These are phyloP conservation scores for Megalops cyprinoides DNA, from an alignment of 2,797 vertebrate species.

Conservation along the genomic window DNA sequence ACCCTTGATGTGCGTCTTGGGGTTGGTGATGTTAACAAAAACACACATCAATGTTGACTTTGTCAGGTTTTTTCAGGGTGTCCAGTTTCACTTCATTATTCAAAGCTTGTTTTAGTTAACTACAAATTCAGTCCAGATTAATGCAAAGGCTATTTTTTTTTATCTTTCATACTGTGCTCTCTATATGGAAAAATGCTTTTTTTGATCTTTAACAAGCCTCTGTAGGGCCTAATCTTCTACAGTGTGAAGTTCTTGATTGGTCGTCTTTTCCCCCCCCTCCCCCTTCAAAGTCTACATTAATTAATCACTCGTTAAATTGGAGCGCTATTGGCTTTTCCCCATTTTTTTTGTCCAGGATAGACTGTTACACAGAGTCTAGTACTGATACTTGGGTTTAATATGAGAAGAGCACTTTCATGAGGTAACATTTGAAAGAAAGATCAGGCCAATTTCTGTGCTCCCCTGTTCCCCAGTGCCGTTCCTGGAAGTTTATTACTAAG, in stretches of 20 bases:
- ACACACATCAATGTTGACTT: background rate
- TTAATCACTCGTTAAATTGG: constrained; percentile 10
- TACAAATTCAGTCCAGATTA: background rate
- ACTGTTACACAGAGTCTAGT: background rate
- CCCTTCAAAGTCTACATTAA: background rate
- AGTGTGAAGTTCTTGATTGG: background rate
- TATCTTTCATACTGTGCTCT: background rate
- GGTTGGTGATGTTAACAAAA: background rate
- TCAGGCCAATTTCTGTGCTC: background rate
- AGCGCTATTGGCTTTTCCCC: background rate
- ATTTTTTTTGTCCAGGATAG: background rate
- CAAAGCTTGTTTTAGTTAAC: background rate
- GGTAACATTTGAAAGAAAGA: background rate
- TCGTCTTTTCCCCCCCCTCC: background rate
- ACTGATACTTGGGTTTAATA: background rate
- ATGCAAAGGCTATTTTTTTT: background rate
- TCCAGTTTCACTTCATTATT: background rate
- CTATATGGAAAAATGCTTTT: background rate
- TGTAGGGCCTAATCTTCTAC: background rate
- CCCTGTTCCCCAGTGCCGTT: background rate
- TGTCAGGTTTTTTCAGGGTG: background rate
- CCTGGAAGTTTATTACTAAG: constrained; percentile 31
- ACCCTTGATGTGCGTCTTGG: background rate
- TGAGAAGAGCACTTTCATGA: constrained; percentile 33
- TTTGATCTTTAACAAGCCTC: background rate